Base-by-base conservation (phyloP, 1,140 invertebrate genomes). In the Euura lappo region DNA sequence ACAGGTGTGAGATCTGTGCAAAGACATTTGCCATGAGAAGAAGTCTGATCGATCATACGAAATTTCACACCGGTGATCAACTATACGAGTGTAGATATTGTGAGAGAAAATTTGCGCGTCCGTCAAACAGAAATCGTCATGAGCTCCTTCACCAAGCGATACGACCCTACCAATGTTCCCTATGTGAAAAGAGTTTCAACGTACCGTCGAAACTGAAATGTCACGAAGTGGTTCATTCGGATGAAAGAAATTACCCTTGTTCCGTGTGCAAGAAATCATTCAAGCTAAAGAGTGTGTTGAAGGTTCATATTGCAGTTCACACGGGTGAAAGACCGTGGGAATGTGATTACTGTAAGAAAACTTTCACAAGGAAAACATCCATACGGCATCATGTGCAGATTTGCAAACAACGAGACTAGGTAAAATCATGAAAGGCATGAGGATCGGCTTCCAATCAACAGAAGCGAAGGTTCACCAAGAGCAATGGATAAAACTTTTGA, bases 21-120 rank as follows among this genome's bases (percentile, higher is more conserved):
- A 28, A 28, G 28, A 28, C 28, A 28, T 28, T 28, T 28, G 1
- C 28, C 28, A 28, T 28, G 28, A 28, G 28, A 28, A 28, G 28
- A 28, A 28, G 28, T 28, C 28, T 28, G 28, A 28, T 28, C 28
- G 28, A 28, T 28, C 28, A 28, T 1, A 28, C 28, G 28, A 28
- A 28, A 28, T 28, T 28, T 28, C 28, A 28, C 28, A 28, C 28
- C 4, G 86, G 86, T 1, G 86, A 85, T 0, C 85, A 93, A 74
- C 91, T 91, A 0, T 93, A 93, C 80, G 92, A 93, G 0, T 94
- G 93, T 79, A 91, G 91, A 45, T 87, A 92, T 28, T 94, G 93
- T 79, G 92, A 93, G 68, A 91, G 92, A 74, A 93, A 93, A 51
- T 94, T 94, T 84, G 91, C 93, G 2, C 90, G 92, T 1, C 92